Evolutionary conservation across 2,113 vertebrate genomes (phyloP).

Genomic region (Casuarius casuarius): DNA sequence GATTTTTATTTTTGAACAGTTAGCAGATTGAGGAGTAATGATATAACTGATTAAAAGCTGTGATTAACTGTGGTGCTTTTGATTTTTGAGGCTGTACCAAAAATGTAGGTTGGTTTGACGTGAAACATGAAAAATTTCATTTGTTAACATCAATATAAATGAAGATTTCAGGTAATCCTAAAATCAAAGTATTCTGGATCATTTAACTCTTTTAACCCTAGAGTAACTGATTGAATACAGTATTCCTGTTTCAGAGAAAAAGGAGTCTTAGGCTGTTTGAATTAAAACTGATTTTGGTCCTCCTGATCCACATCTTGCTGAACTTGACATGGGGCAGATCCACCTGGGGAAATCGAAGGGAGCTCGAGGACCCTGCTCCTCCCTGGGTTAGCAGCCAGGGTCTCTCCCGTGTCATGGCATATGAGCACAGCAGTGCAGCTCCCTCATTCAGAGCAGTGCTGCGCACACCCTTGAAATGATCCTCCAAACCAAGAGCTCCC

Average conservation of each 20-base stretch:
- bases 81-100: slow-evolving; percentile 7
- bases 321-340: neutral
- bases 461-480: neutral
- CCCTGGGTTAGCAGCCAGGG: neutral
- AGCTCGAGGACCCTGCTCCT: neutral
- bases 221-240: neutral
- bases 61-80: neutral
- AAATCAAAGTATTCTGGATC: neutral
- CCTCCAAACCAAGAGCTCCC: neutral
- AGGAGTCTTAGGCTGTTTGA: neutral
- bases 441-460: neutral
- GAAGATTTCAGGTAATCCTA: neutral
- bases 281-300: neutral
- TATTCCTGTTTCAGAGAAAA: neutral
- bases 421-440: neutral
- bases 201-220: neutral
- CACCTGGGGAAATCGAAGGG: neutral
- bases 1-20: neutral
- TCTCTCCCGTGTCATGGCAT: neutral
- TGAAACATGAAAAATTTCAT: neutral
- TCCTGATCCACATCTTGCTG: neutral
- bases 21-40: neutral
- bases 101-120: neutral
- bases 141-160: neutral
- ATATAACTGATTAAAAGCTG: neutral